A percentile compares a stretch with the other conserved stretches of the same genome.
Conservation (phyloP, 2,888 invertebrate genomes). For the Rhopalosiphum nymphaeae region DNA sequence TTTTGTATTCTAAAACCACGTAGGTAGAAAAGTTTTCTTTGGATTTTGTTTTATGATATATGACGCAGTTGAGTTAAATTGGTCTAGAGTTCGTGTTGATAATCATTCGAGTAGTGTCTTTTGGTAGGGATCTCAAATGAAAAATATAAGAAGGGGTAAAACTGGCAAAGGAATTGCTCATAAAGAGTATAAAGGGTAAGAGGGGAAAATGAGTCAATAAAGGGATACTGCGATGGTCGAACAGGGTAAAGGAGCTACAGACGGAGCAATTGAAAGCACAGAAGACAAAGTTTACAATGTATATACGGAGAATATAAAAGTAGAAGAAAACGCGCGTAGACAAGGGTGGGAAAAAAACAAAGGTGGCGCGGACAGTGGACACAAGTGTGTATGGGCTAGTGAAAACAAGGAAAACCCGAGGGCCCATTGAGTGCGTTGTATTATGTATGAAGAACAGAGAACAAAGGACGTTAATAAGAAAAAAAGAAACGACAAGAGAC, state of each 20-base stretch:
- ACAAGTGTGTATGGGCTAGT: constrained; percentile 22
- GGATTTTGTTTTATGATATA: background rate
- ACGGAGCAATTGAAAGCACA: constrained; percentile 34
- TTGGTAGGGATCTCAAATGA: background rate
- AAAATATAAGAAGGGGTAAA: background rate
- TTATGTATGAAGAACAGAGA: constrained; percentile 45
- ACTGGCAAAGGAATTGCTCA: constrained; percentile 7
- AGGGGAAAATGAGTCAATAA: constrained; percentile 27
- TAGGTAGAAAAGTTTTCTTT: background rate
- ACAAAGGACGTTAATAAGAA: constrained; percentile 53
- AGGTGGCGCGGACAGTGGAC: background rate
- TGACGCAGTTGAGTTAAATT: background rate
- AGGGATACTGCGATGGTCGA: background rate
- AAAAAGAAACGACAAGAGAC: constrained; percentile 4
- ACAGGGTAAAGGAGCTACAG: constrained; percentile 15
- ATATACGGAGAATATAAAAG: background rate
- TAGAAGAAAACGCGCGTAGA: background rate
- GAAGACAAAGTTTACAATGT: constrained; percentile 41
- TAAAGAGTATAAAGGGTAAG: background rate
- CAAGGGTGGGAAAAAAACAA: constrained; percentile 20
- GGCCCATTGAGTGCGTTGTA: constrained; percentile 47
- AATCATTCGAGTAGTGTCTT: background rate
- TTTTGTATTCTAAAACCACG: background rate
- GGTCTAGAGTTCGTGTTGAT: background rate
- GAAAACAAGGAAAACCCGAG: constrained; percentile 30